A percentile compares a stretch with the other conserved stretches of the same genome.
Conservation (phyloP, 1,140 invertebrate species). For the Hyles euphorbiae region DNA sequence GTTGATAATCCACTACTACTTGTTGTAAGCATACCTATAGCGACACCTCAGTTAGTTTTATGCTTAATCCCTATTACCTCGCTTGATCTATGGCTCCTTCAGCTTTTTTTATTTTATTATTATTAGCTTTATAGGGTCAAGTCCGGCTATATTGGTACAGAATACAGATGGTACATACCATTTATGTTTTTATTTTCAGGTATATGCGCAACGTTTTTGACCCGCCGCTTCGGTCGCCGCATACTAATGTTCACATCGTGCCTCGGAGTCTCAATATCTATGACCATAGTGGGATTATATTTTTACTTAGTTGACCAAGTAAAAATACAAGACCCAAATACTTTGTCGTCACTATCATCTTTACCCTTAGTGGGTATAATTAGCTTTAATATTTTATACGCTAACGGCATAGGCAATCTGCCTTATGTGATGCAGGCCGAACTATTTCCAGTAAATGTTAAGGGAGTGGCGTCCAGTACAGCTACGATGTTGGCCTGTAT, state of each 20-base stretch:
- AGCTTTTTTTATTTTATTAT: too few relatives aligned
- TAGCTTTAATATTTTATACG: conserved; percentile 77
- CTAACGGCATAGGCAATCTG: conserved; percentile 77
- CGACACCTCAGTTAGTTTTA: too few relatives aligned
- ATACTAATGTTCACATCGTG: conserved; percentile 81
- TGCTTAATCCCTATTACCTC: too few relatives aligned
- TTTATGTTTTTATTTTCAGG: conserved; percentile 61
- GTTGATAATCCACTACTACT: too few relatives aligned
- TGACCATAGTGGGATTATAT: conserved; percentile 75
- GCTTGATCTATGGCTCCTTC: too few relatives aligned
- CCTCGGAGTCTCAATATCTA: conserved; percentile 69
- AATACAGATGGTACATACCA: too few relatives aligned
- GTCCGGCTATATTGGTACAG: too few relatives aligned
- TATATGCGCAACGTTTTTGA: conserved; percentile 79
- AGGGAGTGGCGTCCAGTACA: conserved; percentile 72
- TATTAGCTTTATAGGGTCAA: too few relatives aligned
- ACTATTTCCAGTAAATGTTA: conserved; percentile 79
- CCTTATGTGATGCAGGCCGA: conserved; percentile 79
- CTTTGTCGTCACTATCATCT: conserved; percentile 57
- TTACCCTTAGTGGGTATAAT: conserved; percentile 76
- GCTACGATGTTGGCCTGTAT: conserved; percentile 61
- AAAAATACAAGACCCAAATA: conserved; percentile 36
- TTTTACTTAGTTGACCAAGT: conserved; percentile 66
- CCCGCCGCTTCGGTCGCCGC: conserved; percentile 84
- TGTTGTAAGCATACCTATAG: too few relatives aligned